Evolutionary conservation across 2,888 invertebrate species (phyloP).

Genomic region (Megamerina dolium): DNA sequence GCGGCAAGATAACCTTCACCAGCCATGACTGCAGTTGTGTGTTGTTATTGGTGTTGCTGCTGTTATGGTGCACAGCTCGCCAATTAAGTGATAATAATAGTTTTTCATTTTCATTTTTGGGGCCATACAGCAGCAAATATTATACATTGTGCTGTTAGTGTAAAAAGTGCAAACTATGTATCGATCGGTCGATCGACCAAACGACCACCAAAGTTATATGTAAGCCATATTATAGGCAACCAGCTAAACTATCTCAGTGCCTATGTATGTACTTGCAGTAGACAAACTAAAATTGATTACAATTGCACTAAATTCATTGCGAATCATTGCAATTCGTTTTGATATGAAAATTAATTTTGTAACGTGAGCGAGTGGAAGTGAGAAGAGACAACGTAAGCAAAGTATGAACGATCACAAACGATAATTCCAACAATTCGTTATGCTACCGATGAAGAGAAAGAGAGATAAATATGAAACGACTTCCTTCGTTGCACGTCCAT

Average conservation of each 20-base stretch:
- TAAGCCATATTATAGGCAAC: too few relatives aligned
- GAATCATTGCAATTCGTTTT: constrained; percentile 6
- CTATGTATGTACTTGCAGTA: too few relatives aligned
- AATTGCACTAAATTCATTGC: constrained; percentile 3
- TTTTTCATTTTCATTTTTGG: constrained; percentile 6
- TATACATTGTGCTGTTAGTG: not conserved
- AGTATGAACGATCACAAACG: not conserved
- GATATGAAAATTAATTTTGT: constrained; percentile 15
- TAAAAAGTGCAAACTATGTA: too few relatives aligned
- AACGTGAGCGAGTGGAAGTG: not conserved
- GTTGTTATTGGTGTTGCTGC: too few relatives aligned
- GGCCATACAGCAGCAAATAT: not conserved
- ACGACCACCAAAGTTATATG: constrained; percentile 11
- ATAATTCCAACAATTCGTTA: not conserved
- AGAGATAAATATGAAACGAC: too few relatives aligned
- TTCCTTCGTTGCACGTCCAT: too few relatives aligned
- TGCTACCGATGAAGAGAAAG: too few relatives aligned
- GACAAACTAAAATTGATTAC: constrained; percentile 12
- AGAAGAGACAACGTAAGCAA: not conserved
- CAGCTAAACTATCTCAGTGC: too few relatives aligned
- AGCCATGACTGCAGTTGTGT: too few relatives aligned
- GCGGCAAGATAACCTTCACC: not conserved
- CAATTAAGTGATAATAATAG: constrained; percentile 17
- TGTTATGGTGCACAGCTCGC: not conserved
- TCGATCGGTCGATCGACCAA: too few relatives aligned